phyloP scores from a whole-genome alignment of 2,888 invertebrate species.

The Thereva nobilitata region DNA sequence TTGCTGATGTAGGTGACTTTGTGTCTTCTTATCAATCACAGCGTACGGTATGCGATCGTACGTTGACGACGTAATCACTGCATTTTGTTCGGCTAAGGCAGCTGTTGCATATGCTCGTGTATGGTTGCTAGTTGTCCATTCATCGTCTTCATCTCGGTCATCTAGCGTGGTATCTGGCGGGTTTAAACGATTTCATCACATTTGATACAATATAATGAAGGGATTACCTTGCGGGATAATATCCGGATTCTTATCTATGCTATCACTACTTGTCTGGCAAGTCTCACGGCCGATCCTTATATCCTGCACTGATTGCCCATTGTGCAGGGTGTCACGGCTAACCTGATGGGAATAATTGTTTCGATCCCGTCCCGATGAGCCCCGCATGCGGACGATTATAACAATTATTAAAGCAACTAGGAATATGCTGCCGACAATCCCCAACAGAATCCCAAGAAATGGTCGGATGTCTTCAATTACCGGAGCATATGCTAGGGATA shows the following conservation, averaged over 20 bases:
- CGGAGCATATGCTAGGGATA: conserved; percentile 57
- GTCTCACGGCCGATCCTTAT: conserved; percentile 54
- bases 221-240: conserved; percentile 58
- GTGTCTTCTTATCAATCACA: conserved; percentile 54
- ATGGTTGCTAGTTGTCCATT: conserved; percentile 57
- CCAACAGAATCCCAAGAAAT: conserved; percentile 61
- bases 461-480: conserved; percentile 62
- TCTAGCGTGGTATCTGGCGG: conserved; percentile 46
- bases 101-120: conserved; percentile 57
- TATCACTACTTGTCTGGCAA: conserved; percentile 57
- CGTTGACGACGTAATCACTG: conserved; percentile 52
- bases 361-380: conserved; percentile 57
- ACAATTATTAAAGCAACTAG: conserved; percentile 61
- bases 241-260: conserved; percentile 59
- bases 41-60: conserved; percentile 57
- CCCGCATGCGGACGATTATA: conserved; percentile 61
- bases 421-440: conserved; percentile 61
- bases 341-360: conserved; percentile 57
- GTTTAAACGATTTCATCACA: conserved; percentile 36
- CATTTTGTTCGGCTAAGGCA: conserved; percentile 58
- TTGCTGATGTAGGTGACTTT: conserved; percentile 45
- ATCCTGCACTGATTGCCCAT: conserved; percentile 56
- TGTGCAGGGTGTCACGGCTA: conserved; percentile 53
- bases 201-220: conserved; percentile 18
- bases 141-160: conserved; percentile 58